A percentile compares a stretch with the other conserved stretches of the same genome.
Evolutionary conservation across 92 coral and sea anemone species (phyloP).

Genomic region (Phenganax subtilis): DNA sequence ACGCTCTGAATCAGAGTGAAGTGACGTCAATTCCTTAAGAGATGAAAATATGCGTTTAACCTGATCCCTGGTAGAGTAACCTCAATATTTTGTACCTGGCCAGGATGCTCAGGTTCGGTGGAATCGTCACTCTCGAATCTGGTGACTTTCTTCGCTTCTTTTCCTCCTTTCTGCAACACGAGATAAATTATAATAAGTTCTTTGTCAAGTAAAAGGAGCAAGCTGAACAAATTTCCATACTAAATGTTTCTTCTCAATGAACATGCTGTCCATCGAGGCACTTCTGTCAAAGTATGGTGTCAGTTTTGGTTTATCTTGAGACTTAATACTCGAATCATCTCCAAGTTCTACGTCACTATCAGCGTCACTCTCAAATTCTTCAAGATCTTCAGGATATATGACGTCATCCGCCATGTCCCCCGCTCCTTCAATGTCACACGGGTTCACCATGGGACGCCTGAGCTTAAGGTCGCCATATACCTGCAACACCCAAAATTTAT

Average conservation of each 20-base stretch:
- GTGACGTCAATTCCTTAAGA: conserved; percentile 71
- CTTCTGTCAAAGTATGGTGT: conserved; percentile 90
- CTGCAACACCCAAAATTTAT: conserved; percentile 38
- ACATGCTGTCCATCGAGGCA: conserved; percentile 41
- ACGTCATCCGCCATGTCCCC: conserved; percentile 60
- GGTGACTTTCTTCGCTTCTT: conserved; percentile 18
- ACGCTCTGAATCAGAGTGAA: conserved; percentile 82
- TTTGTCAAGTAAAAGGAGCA: background rate
- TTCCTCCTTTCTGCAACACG: conserved; percentile 12
- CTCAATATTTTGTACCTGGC: background rate
- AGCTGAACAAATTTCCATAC: background rate
- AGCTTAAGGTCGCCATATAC: conserved; percentile 62
- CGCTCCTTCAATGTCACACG: conserved; percentile 78
- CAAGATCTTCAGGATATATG: conserved; percentile 73
- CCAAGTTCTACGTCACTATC: conserved; percentile 73
- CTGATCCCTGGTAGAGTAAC: background rate
- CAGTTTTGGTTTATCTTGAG: conserved; percentile 90
- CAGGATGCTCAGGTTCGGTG: conserved; percentile 32
- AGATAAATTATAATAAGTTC: background rate
- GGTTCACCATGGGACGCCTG: conserved; percentile 49
- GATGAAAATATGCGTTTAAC: background rate
- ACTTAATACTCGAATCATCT: conserved; percentile 81
- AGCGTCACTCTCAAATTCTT: conserved; percentile 75
- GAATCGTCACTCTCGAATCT: conserved; percentile 38
- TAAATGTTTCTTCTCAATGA: conserved; percentile 20